phyloP scores from a whole-genome alignment of 1,140 invertebrate species.

The Brachionus asplanchnoidis region DNA sequence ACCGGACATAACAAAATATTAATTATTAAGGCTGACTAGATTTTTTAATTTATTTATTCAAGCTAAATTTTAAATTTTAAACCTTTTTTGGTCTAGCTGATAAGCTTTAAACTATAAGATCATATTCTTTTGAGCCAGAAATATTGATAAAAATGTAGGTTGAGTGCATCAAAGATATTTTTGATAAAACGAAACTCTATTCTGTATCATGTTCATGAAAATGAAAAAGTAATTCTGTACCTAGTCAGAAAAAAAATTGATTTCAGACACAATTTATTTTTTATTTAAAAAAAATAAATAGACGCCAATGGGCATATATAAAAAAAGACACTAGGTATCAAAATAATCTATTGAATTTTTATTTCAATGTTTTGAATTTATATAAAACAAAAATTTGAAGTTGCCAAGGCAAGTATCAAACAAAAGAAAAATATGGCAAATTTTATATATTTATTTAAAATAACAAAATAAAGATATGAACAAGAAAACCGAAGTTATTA shows the following conservation, averaged over 20 bases:
- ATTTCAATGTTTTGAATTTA: not conserved
- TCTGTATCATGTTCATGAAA: not conserved
- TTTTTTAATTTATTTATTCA: too few relatives aligned
- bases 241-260: not conserved
- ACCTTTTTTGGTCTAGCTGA: not conserved
- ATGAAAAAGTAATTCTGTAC: not conserved
- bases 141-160: not conserved
- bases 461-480: not conserved
- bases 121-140: not conserved
- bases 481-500: not conserved
- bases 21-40: too few relatives aligned
- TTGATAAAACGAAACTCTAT: not conserved
- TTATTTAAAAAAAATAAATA: too few relatives aligned
- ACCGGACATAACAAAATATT: too few relatives aligned
- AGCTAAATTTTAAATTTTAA: too few relatives aligned
- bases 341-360: not conserved
- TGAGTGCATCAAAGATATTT: not conserved
- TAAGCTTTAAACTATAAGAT: not conserved
- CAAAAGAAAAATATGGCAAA: not conserved
- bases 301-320: too few relatives aligned
- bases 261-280: not conserved
- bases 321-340: not conserved
- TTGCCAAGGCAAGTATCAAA: not conserved
- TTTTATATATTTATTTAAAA: not conserved
- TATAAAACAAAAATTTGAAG: not conserved